Percentiles rank a stretch among this genome's conserved stretches.
Conservation (phyloP, 2,113 vertebrate genomes). For the Cryptotis parvus region DNA sequence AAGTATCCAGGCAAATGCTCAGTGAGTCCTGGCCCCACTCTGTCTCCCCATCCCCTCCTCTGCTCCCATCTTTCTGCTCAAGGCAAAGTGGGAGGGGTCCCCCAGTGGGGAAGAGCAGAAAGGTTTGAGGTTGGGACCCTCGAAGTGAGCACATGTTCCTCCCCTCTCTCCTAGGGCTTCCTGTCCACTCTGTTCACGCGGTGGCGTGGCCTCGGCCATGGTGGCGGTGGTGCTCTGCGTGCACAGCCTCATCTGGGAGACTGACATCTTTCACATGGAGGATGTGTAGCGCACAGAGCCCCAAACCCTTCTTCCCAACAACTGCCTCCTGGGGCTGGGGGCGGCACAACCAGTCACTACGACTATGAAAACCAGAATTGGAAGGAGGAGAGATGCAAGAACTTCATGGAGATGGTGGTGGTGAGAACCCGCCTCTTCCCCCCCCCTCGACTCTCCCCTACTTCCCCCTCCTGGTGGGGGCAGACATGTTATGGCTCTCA, state of each 20-base stretch:
- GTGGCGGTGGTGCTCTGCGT: slow-evolving; percentile 32
- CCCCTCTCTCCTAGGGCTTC: slow-evolving; percentile 25
- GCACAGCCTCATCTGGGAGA: slow-evolving; percentile 39
- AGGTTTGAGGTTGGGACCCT: background rate
- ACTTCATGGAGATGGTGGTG: slow-evolving; percentile 19
- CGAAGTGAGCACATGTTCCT: background rate
- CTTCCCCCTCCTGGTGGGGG: too few relatives aligned
- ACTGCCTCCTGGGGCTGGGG: rapidly evolving
- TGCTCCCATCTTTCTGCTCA: background rate
- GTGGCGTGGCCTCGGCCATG: background rate
- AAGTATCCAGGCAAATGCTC: background rate
- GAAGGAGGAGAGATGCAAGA: background rate
- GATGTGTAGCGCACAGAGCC: background rate
- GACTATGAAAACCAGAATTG: rapidly evolving
- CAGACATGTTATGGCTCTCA: too few relatives aligned
- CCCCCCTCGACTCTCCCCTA: too few relatives aligned
- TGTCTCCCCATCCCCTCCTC: background rate
- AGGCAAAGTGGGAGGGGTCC: background rate
- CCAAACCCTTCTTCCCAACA: too few relatives aligned
- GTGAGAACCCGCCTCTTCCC: slow-evolving; percentile 22
- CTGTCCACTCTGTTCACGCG: slow-evolving; percentile 42
- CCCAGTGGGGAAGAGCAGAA: background rate
- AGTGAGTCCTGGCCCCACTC: slow-evolving; percentile 41
- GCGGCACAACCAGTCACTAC: rapidly evolving
- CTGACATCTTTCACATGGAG: rapidly evolving